Percentiles rank a stretch among this genome's conserved stretches.
phyloP scores from a whole-genome alignment of 2,888 invertebrate species.

The Cheilosia impressa region DNA sequence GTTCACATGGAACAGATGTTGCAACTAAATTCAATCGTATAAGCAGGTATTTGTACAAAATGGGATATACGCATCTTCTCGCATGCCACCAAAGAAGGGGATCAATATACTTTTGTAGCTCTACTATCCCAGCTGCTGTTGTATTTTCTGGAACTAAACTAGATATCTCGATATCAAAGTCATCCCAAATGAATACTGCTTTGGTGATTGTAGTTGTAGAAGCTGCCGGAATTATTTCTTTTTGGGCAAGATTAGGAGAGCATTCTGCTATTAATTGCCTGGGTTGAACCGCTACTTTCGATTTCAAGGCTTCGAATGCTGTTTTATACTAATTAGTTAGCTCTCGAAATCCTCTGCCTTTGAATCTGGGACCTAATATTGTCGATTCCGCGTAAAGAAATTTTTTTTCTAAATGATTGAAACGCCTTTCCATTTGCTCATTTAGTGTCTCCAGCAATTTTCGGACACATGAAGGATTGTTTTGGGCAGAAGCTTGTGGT shows the following conservation, averaged over 20 bases:
- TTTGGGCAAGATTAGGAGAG: not conserved
- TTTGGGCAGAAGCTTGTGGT: not conserved
- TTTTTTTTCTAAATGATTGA: conserved; percentile 19
- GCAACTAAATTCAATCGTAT: no score
- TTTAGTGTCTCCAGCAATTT: not conserved
- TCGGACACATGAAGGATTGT: not conserved
- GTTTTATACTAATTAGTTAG: conserved; percentile 5
- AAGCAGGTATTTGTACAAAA: no score
- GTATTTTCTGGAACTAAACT: no score
- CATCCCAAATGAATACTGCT: no score
- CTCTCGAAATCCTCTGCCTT: conserved; percentile 10
- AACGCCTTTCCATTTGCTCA: not conserved
- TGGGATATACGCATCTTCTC: no score
- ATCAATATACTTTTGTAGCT: no score
- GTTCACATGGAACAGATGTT: no score
- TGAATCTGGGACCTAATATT: conserved; percentile 44
- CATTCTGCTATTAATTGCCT: not conserved
- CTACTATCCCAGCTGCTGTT: no score
- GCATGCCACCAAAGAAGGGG: no score
- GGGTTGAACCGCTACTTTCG: not conserved
- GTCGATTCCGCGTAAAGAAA: conserved; percentile 20
- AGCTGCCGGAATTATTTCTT: not conserved
- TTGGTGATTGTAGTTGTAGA: not conserved
- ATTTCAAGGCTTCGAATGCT: conserved; percentile 15
- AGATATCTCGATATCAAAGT: no score